These are phyloP conservation scores for Drosophila burlai DNA, from an alignment of 1,140 invertebrate species.

Conservation along the genomic window DNA sequence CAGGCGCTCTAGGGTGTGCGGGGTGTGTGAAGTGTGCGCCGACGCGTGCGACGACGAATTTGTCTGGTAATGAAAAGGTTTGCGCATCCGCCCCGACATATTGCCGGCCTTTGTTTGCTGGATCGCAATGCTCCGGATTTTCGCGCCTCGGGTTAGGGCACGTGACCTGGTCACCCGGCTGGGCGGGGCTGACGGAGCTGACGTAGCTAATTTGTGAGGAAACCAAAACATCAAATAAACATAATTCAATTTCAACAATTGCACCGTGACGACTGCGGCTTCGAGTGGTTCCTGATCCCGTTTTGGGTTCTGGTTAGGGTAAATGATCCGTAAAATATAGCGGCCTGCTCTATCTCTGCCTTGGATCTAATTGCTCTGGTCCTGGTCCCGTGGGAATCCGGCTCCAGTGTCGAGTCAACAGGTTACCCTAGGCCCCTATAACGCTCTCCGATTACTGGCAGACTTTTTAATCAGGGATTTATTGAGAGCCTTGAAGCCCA, in stretches of 20 bases:
- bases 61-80: conserved; percentile 83
- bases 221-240: conserved; percentile 85
- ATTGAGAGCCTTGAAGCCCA: conserved; percentile 14
- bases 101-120: conserved; percentile 61
- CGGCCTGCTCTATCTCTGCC: conserved; percentile 33
- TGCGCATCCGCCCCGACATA: conserved; percentile 78
- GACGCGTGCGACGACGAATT: conserved; percentile 73
- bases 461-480: not conserved
- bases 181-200: conserved; percentile 47
- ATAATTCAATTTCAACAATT: conserved; percentile 85
- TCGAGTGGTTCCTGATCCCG: conserved; percentile 56
- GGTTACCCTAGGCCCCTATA: conserved; percentile 60
- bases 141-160: conserved; percentile 79
- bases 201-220: conserved; percentile 83
- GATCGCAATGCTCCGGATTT: conserved; percentile 69
- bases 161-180: conserved; percentile 55
- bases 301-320: conserved; percentile 40
- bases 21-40: conserved; percentile 67
- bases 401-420: conserved; percentile 44
- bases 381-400: conserved; percentile 62
- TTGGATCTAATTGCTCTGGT: conserved; percentile 52
- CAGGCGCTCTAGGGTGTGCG: conserved; percentile 11
- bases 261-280: conserved; percentile 60
- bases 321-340: conserved; percentile 69
- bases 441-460: conserved; percentile 64